Base-by-base conservation (phyloP, 2,888 invertebrate genomes). In the Rhodophaea formosa region DNA sequence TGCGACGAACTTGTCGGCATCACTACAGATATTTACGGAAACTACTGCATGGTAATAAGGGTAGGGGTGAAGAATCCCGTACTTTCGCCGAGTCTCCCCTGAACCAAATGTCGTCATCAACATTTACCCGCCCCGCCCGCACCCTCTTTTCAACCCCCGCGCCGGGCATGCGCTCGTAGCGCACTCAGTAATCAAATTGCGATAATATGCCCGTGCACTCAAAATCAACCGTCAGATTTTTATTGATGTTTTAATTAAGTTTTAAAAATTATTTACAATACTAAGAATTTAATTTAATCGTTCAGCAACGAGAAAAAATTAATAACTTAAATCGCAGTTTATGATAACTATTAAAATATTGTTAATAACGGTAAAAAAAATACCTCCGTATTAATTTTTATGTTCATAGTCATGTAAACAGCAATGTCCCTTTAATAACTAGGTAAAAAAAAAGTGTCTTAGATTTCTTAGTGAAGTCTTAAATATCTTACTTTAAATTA, bases 71-170 rank as follows among this genome's bases (percentile, higher is more conserved):
- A 49, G 58, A 39, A 58, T 52, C 52, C 30, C 42, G 52, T 54
- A 54, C 44, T 52, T 57, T 53, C 61, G 62, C 35, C 60, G 46
- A 71, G 70, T 70, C 75, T 76, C 74, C 77, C 78, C 69, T 60
- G 69, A 80, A 79, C 77, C 76, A 74, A 85, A 82, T 84, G 84
- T 85, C 84, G 85, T 86, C 86, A 86, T 83, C 82, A 83, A 83
- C 78, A 78, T 79, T 74, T 76, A 70, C 74, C 71, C 66, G 63
- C 61, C 65, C 69, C 69, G 67, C 71, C 61, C 69, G 66, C 68
- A 59, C 63, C 62, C 70, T 68, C 68, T 60, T 63, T 69, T 62
- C 64, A 62, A 64, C 65, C 63, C 64, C 66, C 64, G 64, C 65
- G 61, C 67, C 63, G 80, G 71, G 75, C 85, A 84, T 85, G 82